A percentile compares a stretch with the other conserved stretches of the same genome.
phyloP scores from a whole-genome alignment of 1,140 invertebrate genomes.

The Phthorimaea operculella region DNA sequence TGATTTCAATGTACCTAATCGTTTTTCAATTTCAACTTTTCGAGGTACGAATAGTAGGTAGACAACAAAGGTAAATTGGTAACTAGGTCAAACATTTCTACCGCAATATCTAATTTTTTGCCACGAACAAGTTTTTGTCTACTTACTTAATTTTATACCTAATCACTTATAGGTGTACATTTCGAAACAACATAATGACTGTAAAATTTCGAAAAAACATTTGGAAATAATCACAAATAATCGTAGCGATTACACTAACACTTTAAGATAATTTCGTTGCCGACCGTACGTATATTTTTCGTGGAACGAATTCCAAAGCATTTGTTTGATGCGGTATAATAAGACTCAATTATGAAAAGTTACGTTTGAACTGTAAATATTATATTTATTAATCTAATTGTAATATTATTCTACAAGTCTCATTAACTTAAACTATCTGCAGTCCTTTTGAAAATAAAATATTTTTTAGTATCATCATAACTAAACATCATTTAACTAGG shows the following conservation, averaged over 20 bases:
- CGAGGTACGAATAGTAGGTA: neutral
- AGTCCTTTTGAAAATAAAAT: neutral
- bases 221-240: slow-evolving; percentile 44
- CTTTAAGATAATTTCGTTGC: slow-evolving; percentile 37
- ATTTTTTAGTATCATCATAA: no score
- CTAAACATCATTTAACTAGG: no score
- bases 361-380: slow-evolving; percentile 24
- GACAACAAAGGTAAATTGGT: neutral
- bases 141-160: neutral
- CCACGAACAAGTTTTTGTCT: neutral
- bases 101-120: neutral
- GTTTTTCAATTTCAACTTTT: neutral
- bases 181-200: slow-evolving; percentile 17
- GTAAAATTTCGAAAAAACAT: slow-evolving; percentile 22
- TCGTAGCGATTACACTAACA: slow-evolving; percentile 37
- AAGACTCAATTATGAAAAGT: slow-evolving; percentile 60
- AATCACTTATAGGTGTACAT: neutral
- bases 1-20: neutral
- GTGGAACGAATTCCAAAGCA: slow-evolving; percentile 58
- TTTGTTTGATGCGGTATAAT: slow-evolving; percentile 64
- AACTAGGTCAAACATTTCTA: neutral
- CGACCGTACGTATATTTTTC: slow-evolving; percentile 52
- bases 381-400: neutral
- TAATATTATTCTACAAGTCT: neutral
- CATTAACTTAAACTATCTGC: neutral